These are phyloP conservation scores for Tenualosa ilisha DNA, from an alignment of 2,797 vertebrate genomes.

Conservation along the genomic window DNA sequence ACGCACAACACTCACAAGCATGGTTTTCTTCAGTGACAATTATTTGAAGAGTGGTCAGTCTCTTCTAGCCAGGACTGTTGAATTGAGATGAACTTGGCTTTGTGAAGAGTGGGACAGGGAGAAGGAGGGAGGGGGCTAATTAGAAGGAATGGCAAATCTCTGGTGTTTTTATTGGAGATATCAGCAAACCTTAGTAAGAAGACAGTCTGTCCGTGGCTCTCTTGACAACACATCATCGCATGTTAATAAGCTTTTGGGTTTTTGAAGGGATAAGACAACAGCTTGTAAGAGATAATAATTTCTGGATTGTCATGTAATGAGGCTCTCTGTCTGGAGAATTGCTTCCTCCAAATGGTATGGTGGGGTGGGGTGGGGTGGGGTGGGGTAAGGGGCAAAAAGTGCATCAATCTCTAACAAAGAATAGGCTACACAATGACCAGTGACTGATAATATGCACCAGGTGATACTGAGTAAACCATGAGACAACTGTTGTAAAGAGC, in stretches of 20 bases:
- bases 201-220: neutral
- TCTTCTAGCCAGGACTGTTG: neutral
- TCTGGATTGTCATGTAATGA: neutral
- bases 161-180: neutral
- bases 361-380: no score
- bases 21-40: neutral
- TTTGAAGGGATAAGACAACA: neutral
- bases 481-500: neutral
- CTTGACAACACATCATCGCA: neutral
- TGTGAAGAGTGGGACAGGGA: neutral
- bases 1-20: neutral
- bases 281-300: neutral
- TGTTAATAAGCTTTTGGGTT: neutral
- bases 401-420: no score
- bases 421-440: neutral
- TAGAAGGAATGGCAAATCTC: neutral
- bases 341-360: neutral
- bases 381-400: neutral
- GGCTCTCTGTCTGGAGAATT: neutral
- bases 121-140: neutral
- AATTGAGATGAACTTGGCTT: neutral
- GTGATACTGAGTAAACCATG: neutral
- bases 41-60: constrained; percentile 15
- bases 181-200: neutral
- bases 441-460: neutral